These are phyloP conservation scores for Pseudorectes ferrugineus DNA, from an alignment of 2,113 vertebrate species.

Conservation along the genomic window DNA sequence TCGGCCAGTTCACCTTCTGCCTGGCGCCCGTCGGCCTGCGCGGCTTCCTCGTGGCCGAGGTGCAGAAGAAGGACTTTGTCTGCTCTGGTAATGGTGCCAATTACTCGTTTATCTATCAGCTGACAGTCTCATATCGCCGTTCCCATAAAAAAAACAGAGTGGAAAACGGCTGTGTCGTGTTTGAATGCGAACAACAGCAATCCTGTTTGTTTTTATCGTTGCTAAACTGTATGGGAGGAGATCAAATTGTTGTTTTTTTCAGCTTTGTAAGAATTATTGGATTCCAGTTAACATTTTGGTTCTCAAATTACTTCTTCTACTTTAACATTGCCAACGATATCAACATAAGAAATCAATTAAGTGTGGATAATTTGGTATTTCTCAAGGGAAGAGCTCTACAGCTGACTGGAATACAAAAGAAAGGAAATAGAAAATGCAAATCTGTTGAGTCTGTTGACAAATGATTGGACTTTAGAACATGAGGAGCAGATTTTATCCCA, in stretches of 20 bases:
- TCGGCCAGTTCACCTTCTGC: slow-evolving; percentile 98
- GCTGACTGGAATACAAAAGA: slow-evolving; percentile 13
- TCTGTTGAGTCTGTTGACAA: neutral
- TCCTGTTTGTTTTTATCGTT: neutral
- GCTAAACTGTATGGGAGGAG: neutral
- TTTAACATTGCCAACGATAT: neutral
- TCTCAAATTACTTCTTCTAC: slow-evolving; percentile 11
- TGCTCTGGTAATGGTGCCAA: slow-evolving; percentile 82
- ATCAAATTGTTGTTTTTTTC: slow-evolving; percentile 19
- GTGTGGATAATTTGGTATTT: slow-evolving; percentile 20
- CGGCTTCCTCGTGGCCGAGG: slow-evolving; percentile 92
- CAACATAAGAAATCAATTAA: slow-evolving; percentile 38
- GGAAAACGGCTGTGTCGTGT: neutral
- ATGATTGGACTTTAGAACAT: neutral
- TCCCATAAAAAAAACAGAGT: neutral
- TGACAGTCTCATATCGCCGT: neutral
- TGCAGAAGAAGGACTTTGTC: slow-evolving; percentile 95
- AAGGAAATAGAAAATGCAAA: slow-evolving; percentile 25
- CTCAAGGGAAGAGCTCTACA: neutral
- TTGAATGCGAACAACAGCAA: neutral
- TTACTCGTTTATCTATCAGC: neutral
- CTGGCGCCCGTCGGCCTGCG: slow-evolving; percentile 92
- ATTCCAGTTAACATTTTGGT: slow-evolving; percentile 5
- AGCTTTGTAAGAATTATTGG: neutral
- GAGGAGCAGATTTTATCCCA: neutral